phyloP scores from a whole-genome alignment of 2,113 vertebrate genomes.

The Ctenomys sociabilis region DNA sequence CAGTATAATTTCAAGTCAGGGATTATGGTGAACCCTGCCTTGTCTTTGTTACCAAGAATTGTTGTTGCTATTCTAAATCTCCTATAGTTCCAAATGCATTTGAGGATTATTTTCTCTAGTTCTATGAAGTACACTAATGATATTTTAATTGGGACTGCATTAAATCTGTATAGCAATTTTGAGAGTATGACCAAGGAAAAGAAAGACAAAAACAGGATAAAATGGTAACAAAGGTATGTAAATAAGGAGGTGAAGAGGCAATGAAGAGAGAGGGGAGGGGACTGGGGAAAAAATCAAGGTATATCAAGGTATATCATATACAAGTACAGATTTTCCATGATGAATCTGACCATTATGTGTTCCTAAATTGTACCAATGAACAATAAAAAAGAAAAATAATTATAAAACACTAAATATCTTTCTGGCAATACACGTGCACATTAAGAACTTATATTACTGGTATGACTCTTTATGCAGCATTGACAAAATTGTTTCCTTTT shows the following conservation, averaged over 20 bases:
- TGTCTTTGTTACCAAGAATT: not conserved
- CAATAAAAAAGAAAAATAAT: not conserved
- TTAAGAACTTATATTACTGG: not conserved
- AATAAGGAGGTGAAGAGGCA: not conserved
- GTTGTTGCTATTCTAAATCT: not conserved
- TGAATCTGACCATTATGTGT: not conserved
- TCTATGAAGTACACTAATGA: not conserved
- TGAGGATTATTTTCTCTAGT: not conserved
- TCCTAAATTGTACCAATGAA: not conserved
- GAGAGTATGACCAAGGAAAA: not conserved
- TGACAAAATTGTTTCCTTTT: not conserved
- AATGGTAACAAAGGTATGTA: not conserved
- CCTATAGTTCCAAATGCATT: not conserved
- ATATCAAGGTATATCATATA: not conserved
- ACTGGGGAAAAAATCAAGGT: not conserved
- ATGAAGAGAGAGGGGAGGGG: not conserved
- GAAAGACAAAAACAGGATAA: not conserved
- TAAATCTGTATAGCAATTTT: not conserved
- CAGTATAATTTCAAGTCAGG: not conserved
- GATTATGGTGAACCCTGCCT: not conserved
- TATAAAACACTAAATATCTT: not conserved
- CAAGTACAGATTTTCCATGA: not conserved
- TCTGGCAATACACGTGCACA: no score
- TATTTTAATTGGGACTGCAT: not conserved
- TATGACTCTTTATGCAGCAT: not conserved